phyloP scores from a whole-genome alignment of 2,797 vertebrate genomes.

The Anas capensis region DNA sequence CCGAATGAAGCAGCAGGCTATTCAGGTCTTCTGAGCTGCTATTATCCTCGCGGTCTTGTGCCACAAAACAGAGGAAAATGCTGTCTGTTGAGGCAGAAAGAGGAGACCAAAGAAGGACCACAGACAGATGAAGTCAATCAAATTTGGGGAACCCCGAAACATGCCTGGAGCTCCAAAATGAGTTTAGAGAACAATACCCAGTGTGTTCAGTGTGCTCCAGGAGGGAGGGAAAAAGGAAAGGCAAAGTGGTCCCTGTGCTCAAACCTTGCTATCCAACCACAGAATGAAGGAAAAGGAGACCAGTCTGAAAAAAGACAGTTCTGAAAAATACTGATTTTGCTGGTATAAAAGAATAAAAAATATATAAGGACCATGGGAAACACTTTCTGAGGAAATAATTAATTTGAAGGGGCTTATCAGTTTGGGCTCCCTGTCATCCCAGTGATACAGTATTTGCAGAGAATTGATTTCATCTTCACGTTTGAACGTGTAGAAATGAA shows the following conservation, averaged over 20 bases:
- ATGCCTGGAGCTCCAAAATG: neutral
- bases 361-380: neutral
- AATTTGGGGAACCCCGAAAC: neutral
- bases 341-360: constrained; percentile 3
- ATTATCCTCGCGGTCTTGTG: neutral
- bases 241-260: neutral
- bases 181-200: neutral
- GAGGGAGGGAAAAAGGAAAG: neutral
- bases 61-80: neutral
- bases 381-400: constrained; percentile 5
- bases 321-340: neutral
- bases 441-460: neutral
- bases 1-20: neutral
- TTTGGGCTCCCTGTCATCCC: neutral
- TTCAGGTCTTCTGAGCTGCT: neutral
- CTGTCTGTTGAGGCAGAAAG: neutral
- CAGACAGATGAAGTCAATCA: neutral
- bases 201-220: neutral
- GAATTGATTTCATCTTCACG: constrained; percentile 1
- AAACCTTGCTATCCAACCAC: fast-evolving
- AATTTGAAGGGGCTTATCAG: constrained; percentile 6
- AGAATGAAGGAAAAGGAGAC: neutral
- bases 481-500: neutral
- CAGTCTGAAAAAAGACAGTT: neutral
- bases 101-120: neutral